Evolutionary conservation across 2,888 invertebrate genomes (phyloP).

Genomic region (Adineta ricciae): DNA sequence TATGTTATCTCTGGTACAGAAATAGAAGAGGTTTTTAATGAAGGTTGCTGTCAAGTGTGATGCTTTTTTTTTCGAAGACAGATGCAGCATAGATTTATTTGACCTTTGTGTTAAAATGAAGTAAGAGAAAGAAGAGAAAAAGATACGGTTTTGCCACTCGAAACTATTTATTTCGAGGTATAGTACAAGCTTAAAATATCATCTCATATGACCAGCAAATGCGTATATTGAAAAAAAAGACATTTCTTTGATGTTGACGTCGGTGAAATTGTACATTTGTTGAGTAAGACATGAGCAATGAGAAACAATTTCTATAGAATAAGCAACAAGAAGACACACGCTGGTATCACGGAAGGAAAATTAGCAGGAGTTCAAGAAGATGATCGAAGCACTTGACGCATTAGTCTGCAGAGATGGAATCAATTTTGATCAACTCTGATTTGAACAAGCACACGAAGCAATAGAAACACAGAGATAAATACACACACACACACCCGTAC

Average conservation of each 20-base stretch:
- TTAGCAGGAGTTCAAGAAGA: not conserved
- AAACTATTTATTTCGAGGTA: not conserved
- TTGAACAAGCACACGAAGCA: not conserved
- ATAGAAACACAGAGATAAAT: not conserved
- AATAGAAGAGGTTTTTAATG: not conserved
- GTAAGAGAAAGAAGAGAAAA: not conserved
- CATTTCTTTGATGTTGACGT: not conserved
- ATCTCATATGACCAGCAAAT: not conserved
- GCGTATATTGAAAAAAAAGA: not conserved
- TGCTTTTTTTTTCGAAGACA: not conserved
- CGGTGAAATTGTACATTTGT: not conserved
- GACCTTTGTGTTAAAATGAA: not conserved
- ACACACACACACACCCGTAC: not conserved
- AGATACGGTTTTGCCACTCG: not conserved
- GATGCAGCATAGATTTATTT: not conserved
- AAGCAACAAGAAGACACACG: not conserved
- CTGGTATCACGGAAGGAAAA: too few relatives aligned
- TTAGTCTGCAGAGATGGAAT: not conserved
- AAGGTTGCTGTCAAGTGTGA: not conserved
- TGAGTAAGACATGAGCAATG: not conserved
- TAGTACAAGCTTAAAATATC: not conserved
- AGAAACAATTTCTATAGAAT: not conserved
- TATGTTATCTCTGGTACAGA: not conserved
- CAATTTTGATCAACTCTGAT: not conserved
- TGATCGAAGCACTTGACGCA: not conserved